Percentiles rank a stretch among this genome's conserved stretches.
Conservation (phyloP, 2,888 invertebrate genomes). For the Diarsia rubi region DNA sequence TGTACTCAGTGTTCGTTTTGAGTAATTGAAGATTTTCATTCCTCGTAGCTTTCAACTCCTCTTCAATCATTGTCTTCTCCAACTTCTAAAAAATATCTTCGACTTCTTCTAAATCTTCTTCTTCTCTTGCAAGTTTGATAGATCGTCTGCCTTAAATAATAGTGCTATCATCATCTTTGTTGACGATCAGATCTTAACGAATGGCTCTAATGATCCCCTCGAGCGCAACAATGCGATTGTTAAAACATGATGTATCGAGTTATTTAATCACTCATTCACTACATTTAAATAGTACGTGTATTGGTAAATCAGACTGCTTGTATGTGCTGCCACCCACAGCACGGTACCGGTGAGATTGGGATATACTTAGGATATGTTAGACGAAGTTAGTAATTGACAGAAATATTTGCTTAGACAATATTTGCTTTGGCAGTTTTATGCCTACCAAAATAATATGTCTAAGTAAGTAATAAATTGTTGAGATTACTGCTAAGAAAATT, state of each 20-base stretch:
- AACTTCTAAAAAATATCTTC: not conserved
- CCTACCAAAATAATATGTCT: not conserved
- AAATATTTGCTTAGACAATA: not conserved
- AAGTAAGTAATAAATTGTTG: not conserved
- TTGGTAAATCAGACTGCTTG: conserved; percentile 74
- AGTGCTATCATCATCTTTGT: conserved; percentile 32
- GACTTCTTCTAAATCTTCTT: not conserved
- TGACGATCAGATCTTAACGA: conserved; percentile 67
- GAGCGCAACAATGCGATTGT: conserved; percentile 79
- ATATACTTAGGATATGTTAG: conserved; percentile 49
- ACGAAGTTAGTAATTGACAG: not conserved
- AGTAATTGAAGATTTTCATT: not conserved
- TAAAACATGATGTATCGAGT: conserved; percentile 82
- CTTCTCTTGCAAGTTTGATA: conserved; percentile 18
- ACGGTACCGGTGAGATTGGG: conserved; percentile 16
- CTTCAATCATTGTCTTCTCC: not conserved
- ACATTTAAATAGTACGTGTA: conserved; percentile 66
- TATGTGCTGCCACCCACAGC: conserved; percentile 77
- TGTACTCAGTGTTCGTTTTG: not conserved
- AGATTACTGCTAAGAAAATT: too few species aligned
- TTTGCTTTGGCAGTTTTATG: not conserved
- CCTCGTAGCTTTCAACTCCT: not conserved
- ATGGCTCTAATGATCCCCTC: conserved; percentile 72
- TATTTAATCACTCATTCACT: conserved; percentile 81
- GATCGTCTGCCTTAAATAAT: conserved; percentile 39